These are phyloP conservation scores for Trichogramma pretiosum DNA, from an alignment of 1,140 invertebrate genomes.

Conservation along the genomic window DNA sequence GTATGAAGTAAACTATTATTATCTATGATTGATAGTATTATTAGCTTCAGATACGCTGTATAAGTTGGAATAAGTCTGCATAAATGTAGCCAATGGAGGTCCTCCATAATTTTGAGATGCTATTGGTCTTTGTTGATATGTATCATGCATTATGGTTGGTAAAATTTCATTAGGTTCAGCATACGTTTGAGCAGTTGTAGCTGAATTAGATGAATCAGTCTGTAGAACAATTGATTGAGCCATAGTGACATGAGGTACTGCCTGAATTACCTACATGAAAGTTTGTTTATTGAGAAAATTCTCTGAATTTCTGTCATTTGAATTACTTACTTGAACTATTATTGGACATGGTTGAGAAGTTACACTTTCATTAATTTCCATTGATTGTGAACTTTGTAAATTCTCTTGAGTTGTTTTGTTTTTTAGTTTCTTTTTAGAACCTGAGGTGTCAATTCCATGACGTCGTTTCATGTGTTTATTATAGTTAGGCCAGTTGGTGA, in stretches of 20 bases:
- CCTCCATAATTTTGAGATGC: no score
- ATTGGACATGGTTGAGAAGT: background rate
- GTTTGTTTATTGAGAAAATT: background rate
- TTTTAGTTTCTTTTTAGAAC: constrained; percentile 30
- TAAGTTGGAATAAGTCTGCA: no score
- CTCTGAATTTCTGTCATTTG: background rate
- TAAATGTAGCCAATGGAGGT: no score
- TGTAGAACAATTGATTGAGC: constrained; percentile 38
- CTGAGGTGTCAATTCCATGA: constrained; percentile 52
- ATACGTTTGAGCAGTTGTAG: constrained; percentile 32
- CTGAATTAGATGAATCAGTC: constrained; percentile 33
- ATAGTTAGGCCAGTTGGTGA: constrained; percentile 69
- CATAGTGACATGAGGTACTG: constrained; percentile 27
- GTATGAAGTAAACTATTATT: no score
- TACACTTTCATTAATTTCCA: background rate
- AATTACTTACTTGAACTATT: constrained; percentile 31
- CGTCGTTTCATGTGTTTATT: constrained; percentile 68
- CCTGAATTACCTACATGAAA: constrained; percentile 34
- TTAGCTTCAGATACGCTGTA: constrained; percentile 40
- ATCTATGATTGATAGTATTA: constrained; percentile 35
- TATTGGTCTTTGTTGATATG: no score
- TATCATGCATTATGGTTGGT: no score
- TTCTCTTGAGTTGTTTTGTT: constrained; percentile 21
- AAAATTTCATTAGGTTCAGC: background rate
- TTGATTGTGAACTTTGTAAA: constrained; percentile 6